Evolutionary conservation across 1,140 invertebrate species (phyloP).

Genomic region (Liolophura sinensis): DNA sequence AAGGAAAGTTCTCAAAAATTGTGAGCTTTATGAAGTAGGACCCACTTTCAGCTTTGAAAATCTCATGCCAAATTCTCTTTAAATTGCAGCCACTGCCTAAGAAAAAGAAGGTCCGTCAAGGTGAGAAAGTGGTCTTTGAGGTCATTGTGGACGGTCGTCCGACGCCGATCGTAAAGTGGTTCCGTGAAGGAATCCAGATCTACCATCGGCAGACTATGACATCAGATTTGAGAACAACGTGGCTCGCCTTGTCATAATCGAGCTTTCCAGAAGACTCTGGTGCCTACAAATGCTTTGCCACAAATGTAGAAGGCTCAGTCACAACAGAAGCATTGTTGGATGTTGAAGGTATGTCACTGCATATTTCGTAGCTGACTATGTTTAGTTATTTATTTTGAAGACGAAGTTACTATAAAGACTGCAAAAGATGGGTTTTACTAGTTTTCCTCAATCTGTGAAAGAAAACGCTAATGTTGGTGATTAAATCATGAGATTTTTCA

Average conservation of each 20-base stretch:
- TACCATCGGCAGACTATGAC: conserved; percentile 46
- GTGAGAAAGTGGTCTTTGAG: conserved; percentile 71
- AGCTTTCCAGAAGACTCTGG: conserved; percentile 92
- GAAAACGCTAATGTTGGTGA: background rate
- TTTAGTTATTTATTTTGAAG: background rate
- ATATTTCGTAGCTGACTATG: background rate
- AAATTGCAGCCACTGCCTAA: conserved; percentile 34
- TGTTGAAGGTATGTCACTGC: conserved; percentile 49
- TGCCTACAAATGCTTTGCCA: conserved; percentile 89
- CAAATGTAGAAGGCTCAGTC: conserved; percentile 84
- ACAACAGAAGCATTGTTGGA: conserved; percentile 40
- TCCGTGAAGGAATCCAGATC: conserved; percentile 67
- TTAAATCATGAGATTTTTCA: too few species aligned
- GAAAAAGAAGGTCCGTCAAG: conserved; percentile 68
- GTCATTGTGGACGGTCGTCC: conserved; percentile 76
- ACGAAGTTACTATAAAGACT: too few species aligned
- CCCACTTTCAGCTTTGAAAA: too few species aligned
- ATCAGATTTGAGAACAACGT: conserved; percentile 44
- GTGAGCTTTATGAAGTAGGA: too few species aligned
- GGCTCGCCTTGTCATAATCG: conserved; percentile 81
- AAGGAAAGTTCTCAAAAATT: too few species aligned
- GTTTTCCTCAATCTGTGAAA: background rate
- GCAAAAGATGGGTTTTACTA: background rate
- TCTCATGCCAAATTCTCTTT: conserved; percentile 8
- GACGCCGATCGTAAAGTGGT: conserved; percentile 73